Evolutionary conservation across 2,113 vertebrate species (phyloP), one percentile per base, ranked within the genome.

Genomic region (Cisticola juncidis): DNA sequence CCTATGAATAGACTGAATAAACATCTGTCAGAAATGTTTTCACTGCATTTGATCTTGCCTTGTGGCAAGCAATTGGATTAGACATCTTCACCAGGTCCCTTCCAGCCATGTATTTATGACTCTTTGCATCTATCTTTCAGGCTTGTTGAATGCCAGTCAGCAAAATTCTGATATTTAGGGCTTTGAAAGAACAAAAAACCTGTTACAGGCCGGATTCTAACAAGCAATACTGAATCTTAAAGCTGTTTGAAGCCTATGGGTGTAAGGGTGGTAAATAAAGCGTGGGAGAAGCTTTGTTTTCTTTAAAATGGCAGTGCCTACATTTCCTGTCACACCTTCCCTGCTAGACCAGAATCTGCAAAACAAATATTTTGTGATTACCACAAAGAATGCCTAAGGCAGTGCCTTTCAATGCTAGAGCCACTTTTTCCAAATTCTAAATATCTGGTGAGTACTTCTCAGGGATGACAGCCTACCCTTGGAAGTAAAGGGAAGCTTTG

Each of bases 21-120:
- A 90, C 50, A 92, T 76, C 88, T 86, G 71, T 82, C 91, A 95
- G 82, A 90, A 92, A 88, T 31, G 62, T 12, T 92, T 92, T n/a
- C 17, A 19, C 35, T 84, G 80, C 5, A 4, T 66, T 81, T 92
- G 42, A 71, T 92, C 64, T 89, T 86, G 72, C 68, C 80, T 84
- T 65, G 68, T 38, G 35, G 47, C 42, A 73, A 83, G 58, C 23
- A 83, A 50, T 78, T 86, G 72, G 44, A 84, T 78, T 71, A 87
- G 69, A 84, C 51, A 68, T 81, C 64, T 84, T 81, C 65, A 78
- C 35, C 65, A 91, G 38, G 19, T 45, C 31, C 56, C 86, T 84
- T 89, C 31, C 56, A 96, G 81, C 9, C 65, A 25, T 36, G 21
- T 54, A 44, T 89, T 95, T 86, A 70, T 81, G 56, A 73, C 38